Conservation (phyloP, 2,113 vertebrate species). For the Orcinus orca region DNA sequence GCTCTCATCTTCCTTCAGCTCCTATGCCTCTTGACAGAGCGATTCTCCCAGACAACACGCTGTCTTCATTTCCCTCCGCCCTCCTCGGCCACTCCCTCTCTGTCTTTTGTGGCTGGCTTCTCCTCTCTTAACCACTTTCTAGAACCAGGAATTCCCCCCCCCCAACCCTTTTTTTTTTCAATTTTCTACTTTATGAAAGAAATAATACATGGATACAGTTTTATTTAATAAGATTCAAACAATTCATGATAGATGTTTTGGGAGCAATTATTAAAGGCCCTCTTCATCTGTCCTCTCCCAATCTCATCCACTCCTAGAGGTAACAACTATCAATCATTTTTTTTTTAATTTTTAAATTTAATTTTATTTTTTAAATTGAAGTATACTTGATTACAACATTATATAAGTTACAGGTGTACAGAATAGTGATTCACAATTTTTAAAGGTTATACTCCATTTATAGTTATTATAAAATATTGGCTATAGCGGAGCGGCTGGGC, state of each 20-base stretch:
- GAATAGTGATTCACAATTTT: too few relatives aligned
- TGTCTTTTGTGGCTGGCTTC: neutral
- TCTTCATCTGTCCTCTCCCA: neutral
- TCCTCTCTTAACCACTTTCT: neutral
- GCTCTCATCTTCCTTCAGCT: neutral
- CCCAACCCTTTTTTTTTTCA: neutral
- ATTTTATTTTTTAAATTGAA: neutral
- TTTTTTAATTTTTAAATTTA: neutral
- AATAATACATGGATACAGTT: neutral
- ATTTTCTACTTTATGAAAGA: neutral
- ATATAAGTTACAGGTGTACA: too few relatives aligned
- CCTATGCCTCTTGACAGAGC: neutral
- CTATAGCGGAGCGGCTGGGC: too few relatives aligned
- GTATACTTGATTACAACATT: too few relatives aligned
- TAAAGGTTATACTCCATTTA: too few relatives aligned
- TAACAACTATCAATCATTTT: neutral
- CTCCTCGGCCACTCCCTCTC: neutral
- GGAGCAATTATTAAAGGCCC: neutral
- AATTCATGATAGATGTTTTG: neutral
- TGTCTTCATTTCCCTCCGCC: neutral
- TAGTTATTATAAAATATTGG: too few relatives aligned
- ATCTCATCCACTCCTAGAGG: neutral
- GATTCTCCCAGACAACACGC: neutral
- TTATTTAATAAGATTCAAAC: neutral
- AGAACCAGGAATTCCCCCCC: neutral